Percentiles rank a stretch among this genome's conserved stretches.
Evolutionary conservation across 1,140 invertebrate species (phyloP).

Genomic region (Papilio glaucus): DNA sequence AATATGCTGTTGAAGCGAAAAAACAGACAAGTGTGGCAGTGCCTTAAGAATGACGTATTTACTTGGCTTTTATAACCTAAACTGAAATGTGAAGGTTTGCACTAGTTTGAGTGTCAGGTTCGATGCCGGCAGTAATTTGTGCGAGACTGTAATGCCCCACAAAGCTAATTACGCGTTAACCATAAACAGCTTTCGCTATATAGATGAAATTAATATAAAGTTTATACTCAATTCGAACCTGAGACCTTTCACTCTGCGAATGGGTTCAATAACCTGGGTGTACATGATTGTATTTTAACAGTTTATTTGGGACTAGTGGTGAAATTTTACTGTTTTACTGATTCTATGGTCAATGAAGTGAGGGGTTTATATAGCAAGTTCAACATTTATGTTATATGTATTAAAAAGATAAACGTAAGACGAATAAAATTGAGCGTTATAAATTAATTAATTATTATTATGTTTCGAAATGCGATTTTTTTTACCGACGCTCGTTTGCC

Average conservation of each 20-base stretch:
- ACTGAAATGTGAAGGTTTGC: too few relatives aligned
- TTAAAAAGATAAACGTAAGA: too few relatives aligned
- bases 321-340: not conserved
- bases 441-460: too few relatives aligned
- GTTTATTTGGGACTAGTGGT: not conserved
- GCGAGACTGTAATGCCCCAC: constrained; percentile 5
- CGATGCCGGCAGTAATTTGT: constrained; percentile 3
- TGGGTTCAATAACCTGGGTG: not conserved
- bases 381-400: too few relatives aligned
- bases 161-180: constrained; percentile 17
- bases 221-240: constrained; percentile 17
- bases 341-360: not conserved
- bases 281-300: constrained; percentile 4
- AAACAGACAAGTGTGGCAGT: too few relatives aligned
- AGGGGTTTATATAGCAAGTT: not conserved
- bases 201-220: constrained; percentile 21
- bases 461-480: too few relatives aligned
- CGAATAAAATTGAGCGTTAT: too few relatives aligned
- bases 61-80: too few relatives aligned
- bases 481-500: too few relatives aligned
- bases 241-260: not conserved
- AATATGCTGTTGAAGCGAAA: too few relatives aligned
- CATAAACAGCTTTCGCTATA: constrained; percentile 5
- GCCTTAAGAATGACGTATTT: too few relatives aligned
- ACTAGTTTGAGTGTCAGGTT: not conserved